These are phyloP conservation scores for Gymnosoma rotundatum DNA, from an alignment of 2,888 invertebrate species.

Conservation along the genomic window DNA sequence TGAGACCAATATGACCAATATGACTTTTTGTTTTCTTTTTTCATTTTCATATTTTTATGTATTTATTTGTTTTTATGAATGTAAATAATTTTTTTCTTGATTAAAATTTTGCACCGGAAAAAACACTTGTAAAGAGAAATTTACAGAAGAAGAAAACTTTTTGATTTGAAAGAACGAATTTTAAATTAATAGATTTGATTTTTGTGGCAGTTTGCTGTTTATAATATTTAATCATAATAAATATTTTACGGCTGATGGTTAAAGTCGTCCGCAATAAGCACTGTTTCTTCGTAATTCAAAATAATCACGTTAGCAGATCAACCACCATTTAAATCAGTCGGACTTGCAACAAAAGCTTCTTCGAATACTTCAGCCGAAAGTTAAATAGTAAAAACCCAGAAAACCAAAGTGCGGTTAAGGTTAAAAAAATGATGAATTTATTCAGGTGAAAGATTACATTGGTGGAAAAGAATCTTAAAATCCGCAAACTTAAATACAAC, in stretches of 20 bases:
- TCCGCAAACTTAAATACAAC: conserved; percentile 15
- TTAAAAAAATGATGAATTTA: conserved; percentile 59
- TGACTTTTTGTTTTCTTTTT: background rate
- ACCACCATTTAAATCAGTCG: too few relatives aligned
- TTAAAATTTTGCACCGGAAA: conserved; percentile 32
- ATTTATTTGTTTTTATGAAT: background rate
- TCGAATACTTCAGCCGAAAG: conserved; percentile 15
- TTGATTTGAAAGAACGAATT: too few relatives aligned
- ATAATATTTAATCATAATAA: too few relatives aligned
- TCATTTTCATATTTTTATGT: background rate
- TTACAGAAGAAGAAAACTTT: background rate
- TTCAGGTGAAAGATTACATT: conserved; percentile 19
- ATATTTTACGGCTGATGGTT: too few relatives aligned
- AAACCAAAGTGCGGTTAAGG: conserved; percentile 64
- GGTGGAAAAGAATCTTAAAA: conserved; percentile 47
- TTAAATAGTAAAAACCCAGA: conserved; percentile 49
- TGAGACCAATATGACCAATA: background rate
- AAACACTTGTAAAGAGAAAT: conserved; percentile 34
- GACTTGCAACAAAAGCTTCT: background rate
- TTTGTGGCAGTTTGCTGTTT: background rate
- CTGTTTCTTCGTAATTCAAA: too few relatives aligned
- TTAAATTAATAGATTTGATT: too few relatives aligned
- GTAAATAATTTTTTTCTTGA: too few relatives aligned
- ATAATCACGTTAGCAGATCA: too few relatives aligned
- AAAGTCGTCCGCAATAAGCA: too few relatives aligned